Evolutionary conservation across 2,888 invertebrate genomes (phyloP).

Genomic region (Cheilosia vernalis): DNA sequence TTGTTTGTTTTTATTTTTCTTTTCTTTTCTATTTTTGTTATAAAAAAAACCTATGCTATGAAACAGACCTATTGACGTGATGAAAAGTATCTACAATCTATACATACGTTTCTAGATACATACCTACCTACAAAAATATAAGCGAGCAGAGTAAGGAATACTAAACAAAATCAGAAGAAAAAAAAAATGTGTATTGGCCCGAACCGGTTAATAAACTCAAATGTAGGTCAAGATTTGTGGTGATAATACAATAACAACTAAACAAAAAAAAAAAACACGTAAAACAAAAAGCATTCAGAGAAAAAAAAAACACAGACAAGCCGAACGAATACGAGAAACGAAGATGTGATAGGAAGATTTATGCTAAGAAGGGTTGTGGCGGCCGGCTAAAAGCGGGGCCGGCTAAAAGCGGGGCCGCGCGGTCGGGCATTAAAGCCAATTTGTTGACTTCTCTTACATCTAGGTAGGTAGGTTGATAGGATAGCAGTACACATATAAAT

Average conservation of each 20-base stretch:
- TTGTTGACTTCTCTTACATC: slow-evolving; percentile 68
- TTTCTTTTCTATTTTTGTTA: not conserved
- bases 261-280: slow-evolving; percentile 48
- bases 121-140: slow-evolving; percentile 13
- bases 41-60: slow-evolving; percentile 16
- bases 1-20: not conserved
- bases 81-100: slow-evolving; percentile 11
- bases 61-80: slow-evolving; percentile 44
- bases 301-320: slow-evolving; percentile 47
- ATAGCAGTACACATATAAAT: slow-evolving; percentile 36
- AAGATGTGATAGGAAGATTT: slow-evolving; percentile 59
- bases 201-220: slow-evolving; percentile 82
- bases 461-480: slow-evolving; percentile 67
- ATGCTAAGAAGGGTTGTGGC: slow-evolving; percentile 66
- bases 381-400: not conserved
- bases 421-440: slow-evolving; percentile 23
- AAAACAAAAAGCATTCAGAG: slow-evolving; percentile 77
- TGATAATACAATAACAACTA: slow-evolving; percentile 77
- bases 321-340: slow-evolving; percentile 49
- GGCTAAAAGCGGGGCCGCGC: not conserved
- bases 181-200: slow-evolving; percentile 68
- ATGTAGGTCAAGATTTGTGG: slow-evolving; percentile 82
- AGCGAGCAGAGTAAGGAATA: slow-evolving; percentile 12
- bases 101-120: slow-evolving; percentile 2
- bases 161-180: slow-evolving; percentile 15